Conservation (phyloP, 30 jellyfish, hydroid and myxozoan genomes). For the Aurelia coerulea region DNA sequence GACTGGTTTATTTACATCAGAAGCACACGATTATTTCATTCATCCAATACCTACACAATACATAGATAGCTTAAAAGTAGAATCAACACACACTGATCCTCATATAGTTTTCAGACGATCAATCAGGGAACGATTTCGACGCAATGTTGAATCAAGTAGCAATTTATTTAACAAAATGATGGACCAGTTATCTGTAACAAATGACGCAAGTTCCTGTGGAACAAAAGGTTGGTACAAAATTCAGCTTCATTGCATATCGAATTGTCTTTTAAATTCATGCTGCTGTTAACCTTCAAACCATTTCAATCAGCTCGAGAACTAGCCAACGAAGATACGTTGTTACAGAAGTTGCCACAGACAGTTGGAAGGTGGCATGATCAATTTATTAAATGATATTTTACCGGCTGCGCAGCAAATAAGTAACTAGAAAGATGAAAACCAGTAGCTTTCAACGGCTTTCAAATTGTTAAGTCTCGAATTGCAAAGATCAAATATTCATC, state of each 20-base stretch:
- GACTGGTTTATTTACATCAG: conserved; percentile 87
- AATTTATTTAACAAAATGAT: conserved; percentile 18
- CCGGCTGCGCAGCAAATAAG: too few species aligned
- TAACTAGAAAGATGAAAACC: too few species aligned
- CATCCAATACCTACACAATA: conserved; percentile 87
- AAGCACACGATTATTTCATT: conserved; percentile 84
- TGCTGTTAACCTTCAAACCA: too few species aligned
- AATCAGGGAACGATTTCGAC: conserved; percentile 30
- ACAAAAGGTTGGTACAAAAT: conserved; percentile 72
- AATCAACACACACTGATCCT: conserved; percentile 37
- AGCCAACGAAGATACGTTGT: too few species aligned
- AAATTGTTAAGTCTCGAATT: too few species aligned
- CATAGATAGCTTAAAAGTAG: conserved; percentile 19
- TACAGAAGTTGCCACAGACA: too few species aligned
- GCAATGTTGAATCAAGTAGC: conserved; percentile 13
- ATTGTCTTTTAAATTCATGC: neutral
- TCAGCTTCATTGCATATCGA: too few species aligned
- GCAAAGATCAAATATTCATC: too few species aligned
- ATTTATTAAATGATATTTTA: too few species aligned
- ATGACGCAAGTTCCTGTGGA: conserved; percentile 71
- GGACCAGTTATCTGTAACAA: neutral
- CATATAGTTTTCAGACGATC: conserved; percentile 89
- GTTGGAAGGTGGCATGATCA: too few species aligned
- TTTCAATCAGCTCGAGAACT: too few species aligned
- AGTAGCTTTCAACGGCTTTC: too few species aligned